Base-by-base conservation (phyloP, 1,140 invertebrate genomes). In the Psix sp. region DNA sequence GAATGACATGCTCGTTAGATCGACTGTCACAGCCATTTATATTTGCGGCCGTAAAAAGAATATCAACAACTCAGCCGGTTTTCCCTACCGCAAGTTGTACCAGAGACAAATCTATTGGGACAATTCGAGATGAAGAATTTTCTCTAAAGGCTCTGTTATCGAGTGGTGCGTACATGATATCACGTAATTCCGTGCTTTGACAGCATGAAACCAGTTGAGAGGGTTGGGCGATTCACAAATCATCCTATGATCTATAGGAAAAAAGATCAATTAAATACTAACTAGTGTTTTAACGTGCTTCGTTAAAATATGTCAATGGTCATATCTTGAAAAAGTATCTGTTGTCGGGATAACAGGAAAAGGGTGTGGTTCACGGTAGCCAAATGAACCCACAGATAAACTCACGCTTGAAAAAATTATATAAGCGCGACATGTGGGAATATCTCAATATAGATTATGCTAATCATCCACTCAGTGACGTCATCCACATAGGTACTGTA, bases 291-390 rank as follows among this genome's bases (percentile, higher is more conserved):
- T 49, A 59, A 21, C 42, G 46, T 63, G 40, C 29, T 29, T 63
- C 63, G 45, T 74, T 65, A 65, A 68, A 63, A 68, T 66, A 56
- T 73, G 70, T 73, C 70, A 73, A 56, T 56, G 48, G 33, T n/a
- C n/a, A 17, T 66, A 66, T 73, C 70, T 56, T 39, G 45, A 51
- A 67, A 65, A 68, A 68, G 68, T 68, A 67, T 65, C 57, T 68
- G 48, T 70, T 54, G 48, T 52, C 45, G 42, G 59, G 62, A 65
- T 59, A 71, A 66, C 54, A 71, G 66, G 60, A 75, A 70, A 75
- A 70, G 73, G 73, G 65, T 71, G 73, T 70, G 73, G 73, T 71
- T 59, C 42, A 66, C 73, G 52, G 73, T 75, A 75, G 73, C 73
- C 38, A 63, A 74, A 68, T 68, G 63, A 59, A 54, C 46, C 40